A percentile compares a stretch with the other conserved stretches of the same genome.
phyloP scores from a whole-genome alignment of 2,797 vertebrate species.

The Spea hammondii region DNA sequence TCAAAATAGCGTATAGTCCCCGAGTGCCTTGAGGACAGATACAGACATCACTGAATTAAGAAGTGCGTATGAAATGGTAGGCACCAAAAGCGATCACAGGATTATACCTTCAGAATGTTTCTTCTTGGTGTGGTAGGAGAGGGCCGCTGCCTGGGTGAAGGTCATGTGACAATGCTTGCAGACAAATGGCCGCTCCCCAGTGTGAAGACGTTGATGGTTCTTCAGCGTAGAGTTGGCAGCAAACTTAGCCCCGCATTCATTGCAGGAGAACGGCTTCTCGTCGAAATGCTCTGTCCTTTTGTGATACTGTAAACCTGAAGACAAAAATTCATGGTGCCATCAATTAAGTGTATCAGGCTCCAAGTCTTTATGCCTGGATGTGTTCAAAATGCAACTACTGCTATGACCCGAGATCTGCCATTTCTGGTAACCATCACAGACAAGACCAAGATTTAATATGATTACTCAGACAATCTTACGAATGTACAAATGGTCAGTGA shows the following conservation, averaged over 20 bases:
- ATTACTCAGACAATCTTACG: too few species aligned
- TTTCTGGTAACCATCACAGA: too few species aligned
- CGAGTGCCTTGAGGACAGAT: too few species aligned
- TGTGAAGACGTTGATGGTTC: conserved; percentile 85
- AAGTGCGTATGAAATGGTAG: too few species aligned
- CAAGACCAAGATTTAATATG: too few species aligned
- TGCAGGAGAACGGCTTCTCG: conserved; percentile 81
- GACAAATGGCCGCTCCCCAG: conserved; percentile 80
- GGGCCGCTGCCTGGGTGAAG: conserved; percentile 83
- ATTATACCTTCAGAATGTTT: conserved; percentile 82
- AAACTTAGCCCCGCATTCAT: conserved; percentile 82
- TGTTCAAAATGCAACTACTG: too few species aligned
- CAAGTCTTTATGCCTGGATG: too few species aligned
- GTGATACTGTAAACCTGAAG: conserved; percentile 86
- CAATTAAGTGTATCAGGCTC: too few species aligned
- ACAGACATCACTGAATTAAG: too few species aligned
- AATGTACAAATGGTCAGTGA: too few species aligned
- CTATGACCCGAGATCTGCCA: too few species aligned
- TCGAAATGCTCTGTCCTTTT: conserved; percentile 86
- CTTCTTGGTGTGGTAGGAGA: conserved; percentile 91
- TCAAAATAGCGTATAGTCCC: too few species aligned
- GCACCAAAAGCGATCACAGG: background rate
- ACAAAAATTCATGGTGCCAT: background rate
- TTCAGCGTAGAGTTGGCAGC: conserved; percentile 85
- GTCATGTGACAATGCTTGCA: conserved; percentile 87